phyloP scores from a whole-genome alignment of 2,888 invertebrate species.

The Polydrusus cervinus region DNA sequence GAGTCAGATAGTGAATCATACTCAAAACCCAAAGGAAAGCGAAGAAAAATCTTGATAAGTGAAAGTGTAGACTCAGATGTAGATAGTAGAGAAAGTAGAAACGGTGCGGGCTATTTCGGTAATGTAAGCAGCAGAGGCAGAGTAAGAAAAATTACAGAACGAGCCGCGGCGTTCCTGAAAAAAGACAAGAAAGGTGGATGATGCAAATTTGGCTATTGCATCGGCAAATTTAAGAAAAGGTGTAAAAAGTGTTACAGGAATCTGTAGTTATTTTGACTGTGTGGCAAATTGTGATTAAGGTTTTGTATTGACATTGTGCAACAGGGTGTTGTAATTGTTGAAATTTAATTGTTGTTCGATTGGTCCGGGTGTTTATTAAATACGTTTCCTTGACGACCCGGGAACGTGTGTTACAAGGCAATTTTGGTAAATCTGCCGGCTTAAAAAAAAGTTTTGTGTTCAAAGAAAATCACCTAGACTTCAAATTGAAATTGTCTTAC shows the following conservation, averaged over 20 bases:
- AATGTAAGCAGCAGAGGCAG: conserved; percentile 87
- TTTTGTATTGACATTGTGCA: not conserved
- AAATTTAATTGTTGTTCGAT: not conserved
- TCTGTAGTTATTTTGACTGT: conserved; percentile 10
- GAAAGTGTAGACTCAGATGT: conserved; percentile 46
- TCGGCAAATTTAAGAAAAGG: conserved; percentile 43
- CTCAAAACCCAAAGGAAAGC: conserved; percentile 58
- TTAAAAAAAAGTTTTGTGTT: too few relatives aligned
- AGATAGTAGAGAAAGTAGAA: conserved; percentile 34
- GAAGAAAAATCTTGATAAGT: conserved; percentile 65
- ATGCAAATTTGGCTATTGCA: conserved; percentile 43
- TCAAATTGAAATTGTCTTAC: too few relatives aligned
- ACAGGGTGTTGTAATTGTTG: not conserved
- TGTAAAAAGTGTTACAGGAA: conserved; percentile 21
- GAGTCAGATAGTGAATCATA: conserved; percentile 57
- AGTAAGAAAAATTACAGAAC: conserved; percentile 86
- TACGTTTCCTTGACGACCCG: not conserved
- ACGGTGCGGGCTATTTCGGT: conserved; percentile 63
- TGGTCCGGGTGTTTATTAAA: not conserved
- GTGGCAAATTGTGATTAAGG: conserved; percentile 2
- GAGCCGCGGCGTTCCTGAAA: conserved; percentile 77
- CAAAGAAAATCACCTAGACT: too few relatives aligned
- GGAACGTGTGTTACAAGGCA: too few relatives aligned
- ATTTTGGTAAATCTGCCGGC: too few relatives aligned
- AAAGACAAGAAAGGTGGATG: conserved; percentile 59